A percentile compares a stretch with the other conserved stretches of the same genome.
phyloP scores from a whole-genome alignment of 2,888 invertebrate genomes.

The Drosophila helvetica region DNA sequence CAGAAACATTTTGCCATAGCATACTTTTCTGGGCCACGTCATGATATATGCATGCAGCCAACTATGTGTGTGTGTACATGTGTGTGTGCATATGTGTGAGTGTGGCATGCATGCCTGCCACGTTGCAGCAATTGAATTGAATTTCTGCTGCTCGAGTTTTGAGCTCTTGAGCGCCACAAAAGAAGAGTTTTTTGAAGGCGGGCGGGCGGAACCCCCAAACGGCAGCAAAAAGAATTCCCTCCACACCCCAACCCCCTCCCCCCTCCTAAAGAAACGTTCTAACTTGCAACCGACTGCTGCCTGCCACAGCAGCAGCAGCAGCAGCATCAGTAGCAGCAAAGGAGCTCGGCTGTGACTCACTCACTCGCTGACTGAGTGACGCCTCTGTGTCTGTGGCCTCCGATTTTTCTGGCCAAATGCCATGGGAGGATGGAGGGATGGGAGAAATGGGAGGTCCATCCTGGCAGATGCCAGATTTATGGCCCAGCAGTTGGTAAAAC shows the following conservation, averaged over 20 bases:
- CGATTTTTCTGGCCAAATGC: slow-evolving; percentile 59
- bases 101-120: slow-evolving; percentile 44
- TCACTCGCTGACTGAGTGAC: slow-evolving; percentile 49
- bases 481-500: slow-evolving; percentile 46
- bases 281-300: slow-evolving; percentile 32
- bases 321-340: neutral
- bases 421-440: slow-evolving; percentile 29
- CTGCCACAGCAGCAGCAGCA: neutral
- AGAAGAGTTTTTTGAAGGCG: slow-evolving; percentile 28
- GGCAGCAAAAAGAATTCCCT: slow-evolving; percentile 30
- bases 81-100: slow-evolving; percentile 7
- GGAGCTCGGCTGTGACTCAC: slow-evolving; percentile 20
- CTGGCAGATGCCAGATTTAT: slow-evolving; percentile 56
- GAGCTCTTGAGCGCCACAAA: slow-evolving; percentile 56
- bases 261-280: slow-evolving; percentile 28
- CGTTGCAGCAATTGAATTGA: slow-evolving; percentile 74
- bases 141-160: slow-evolving; percentile 57
- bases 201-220: slow-evolving; percentile 3
- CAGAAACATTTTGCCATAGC: slow-evolving; percentile 60
- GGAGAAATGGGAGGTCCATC: neutral
- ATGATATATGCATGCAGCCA: slow-evolving; percentile 34
- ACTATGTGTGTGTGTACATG: slow-evolving; percentile 6
- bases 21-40: slow-evolving; percentile 72
- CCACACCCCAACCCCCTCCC: too few relatives aligned
- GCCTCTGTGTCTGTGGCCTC: slow-evolving; percentile 44